phyloP scores from a whole-genome alignment of 2,888 invertebrate genomes.

The Phortica magna region DNA sequence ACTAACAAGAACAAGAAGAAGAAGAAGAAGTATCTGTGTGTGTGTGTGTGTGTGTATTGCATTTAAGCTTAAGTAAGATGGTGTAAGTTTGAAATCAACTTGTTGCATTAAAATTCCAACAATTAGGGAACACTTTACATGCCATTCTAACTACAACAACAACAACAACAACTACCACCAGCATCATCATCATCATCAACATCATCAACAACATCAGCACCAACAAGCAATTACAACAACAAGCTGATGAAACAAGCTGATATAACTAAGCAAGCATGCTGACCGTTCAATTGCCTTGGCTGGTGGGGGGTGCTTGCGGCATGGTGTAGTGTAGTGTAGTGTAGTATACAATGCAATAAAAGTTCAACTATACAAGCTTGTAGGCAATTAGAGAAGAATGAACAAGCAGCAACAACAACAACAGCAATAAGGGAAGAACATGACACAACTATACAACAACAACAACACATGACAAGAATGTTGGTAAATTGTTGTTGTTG shows the following conservation, averaged over 20 bases:
- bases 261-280: conserved; percentile 41
- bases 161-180: conserved; percentile 49
- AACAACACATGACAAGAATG: background rate
- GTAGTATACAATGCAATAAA: no score
- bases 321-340: no score
- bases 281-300: conserved; percentile 63
- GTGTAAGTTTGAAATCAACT: conserved; percentile 18
- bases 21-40: background rate
- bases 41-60: background rate
- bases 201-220: conserved; percentile 43
- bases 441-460: background rate
- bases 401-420: background rate
- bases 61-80: background rate
- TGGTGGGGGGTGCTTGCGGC: no score
- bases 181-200: conserved; percentile 44
- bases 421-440: background rate
- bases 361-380: no score
- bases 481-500: conserved; percentile 34
- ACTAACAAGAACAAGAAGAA: background rate
- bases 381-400: background rate
- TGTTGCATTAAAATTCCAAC: conserved; percentile 69
- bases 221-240: conserved; percentile 39
- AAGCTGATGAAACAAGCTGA: conserved; percentile 57
- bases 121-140: conserved; percentile 74
- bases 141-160: conserved; percentile 70